Evolutionary conservation across 2,797 vertebrate genomes (phyloP).

Genomic region (Silurus lanzhouensis): DNA sequence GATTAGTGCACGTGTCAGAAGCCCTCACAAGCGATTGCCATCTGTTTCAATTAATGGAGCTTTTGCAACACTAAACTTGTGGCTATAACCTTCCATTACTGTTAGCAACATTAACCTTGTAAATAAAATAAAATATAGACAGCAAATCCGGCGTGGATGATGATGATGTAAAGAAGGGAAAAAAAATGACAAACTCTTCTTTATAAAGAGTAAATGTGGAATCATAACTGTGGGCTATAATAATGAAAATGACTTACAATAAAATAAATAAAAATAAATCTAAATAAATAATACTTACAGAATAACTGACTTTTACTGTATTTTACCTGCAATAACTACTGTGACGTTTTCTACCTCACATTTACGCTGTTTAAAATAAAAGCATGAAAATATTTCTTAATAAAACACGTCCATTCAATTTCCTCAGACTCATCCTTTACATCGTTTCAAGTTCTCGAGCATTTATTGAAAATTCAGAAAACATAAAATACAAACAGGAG

Average conservation of each 20-base stretch:
- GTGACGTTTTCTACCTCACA: too few relatives aligned
- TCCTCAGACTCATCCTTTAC: constrained; percentile 14
- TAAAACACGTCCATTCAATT: constrained; percentile 7
- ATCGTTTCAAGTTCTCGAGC: neutral
- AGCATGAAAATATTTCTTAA: neutral
- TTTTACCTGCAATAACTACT: neutral
- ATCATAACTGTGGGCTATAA: neutral
- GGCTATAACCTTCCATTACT: neutral
- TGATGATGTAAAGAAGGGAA: neutral
- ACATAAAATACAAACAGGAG: neutral
- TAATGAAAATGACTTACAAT: too few relatives aligned
- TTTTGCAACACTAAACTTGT: neutral
- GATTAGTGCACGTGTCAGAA: neutral
- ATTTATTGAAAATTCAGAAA: constrained; percentile 23
- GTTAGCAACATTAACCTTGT: neutral
- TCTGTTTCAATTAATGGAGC: neutral
- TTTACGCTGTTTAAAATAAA: neutral
- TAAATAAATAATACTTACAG: neutral
- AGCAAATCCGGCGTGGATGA: neutral
- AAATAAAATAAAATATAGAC: neutral
- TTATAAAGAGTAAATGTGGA: neutral
- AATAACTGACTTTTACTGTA: neutral
- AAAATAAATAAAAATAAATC: neutral
- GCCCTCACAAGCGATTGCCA: neutral
- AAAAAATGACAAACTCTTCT: neutral